Conservation (phyloP, 2,888 invertebrate species). For the Agriopis marginaria region DNA sequence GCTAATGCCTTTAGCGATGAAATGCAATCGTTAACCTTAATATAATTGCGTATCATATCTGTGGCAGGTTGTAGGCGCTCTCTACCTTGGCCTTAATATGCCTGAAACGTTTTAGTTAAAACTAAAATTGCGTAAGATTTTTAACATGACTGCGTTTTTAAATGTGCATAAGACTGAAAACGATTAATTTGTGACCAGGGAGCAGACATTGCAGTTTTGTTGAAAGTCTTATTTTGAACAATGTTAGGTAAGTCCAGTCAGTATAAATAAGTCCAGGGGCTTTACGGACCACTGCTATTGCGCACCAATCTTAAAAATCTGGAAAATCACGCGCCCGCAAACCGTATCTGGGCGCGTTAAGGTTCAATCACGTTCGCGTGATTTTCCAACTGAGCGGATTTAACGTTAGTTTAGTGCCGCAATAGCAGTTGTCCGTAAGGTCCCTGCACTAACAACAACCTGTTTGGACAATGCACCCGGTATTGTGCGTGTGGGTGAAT, state of each 20-base stretch:
- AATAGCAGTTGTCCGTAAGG: too few species aligned
- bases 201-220: not conserved
- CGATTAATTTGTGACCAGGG: not conserved
- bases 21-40: conserved; percentile 23
- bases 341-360: too few species aligned
- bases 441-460: not conserved
- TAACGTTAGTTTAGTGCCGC: too few species aligned
- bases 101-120: not conserved
- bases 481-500: too few species aligned
- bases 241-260: too few species aligned
- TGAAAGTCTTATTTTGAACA: not conserved
- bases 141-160: not conserved
- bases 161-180: conserved; percentile 7
- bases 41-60: conserved; percentile 11
- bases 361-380: too few species aligned
- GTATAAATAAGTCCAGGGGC: too few species aligned
- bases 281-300: too few species aligned
- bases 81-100: conserved; percentile 24
- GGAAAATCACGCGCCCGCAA: too few species aligned
- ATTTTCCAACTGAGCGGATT: too few species aligned
- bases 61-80: conserved; percentile 5
- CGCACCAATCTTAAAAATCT: too few species aligned
- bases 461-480: not conserved
- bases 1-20: conserved; percentile 21
- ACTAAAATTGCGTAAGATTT: conserved; percentile 6